Evolutionary conservation across 1,140 invertebrate genomes (phyloP), one percentile per base, ranked within the genome.

Genomic region (Aphaenogaster rudis): DNA sequence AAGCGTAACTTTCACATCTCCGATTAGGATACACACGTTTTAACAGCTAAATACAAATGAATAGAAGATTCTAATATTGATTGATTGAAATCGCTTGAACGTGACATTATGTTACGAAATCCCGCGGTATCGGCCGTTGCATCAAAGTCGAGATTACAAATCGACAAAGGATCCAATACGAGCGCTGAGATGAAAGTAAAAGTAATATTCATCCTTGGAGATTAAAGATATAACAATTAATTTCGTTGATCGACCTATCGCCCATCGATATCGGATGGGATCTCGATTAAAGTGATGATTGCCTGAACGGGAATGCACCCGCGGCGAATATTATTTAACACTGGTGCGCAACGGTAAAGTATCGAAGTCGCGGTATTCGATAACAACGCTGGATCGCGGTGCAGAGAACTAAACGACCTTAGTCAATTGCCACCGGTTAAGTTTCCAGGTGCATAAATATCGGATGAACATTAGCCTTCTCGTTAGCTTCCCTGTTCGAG

Each of bases 301-400:
- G 39, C 48, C 21, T 21, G 15, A 33, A 71, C 15, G 6, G 28
- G 33, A 50, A 61, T 39, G 3, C 52, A 74, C 42, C n/a, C 42
- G 39, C 66, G 79, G 79, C n/a, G 33, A 74, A 76, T 82, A 36
- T 63, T 63, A 84, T 63, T 84, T 84, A 76, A 28, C 6, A 72
- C n/a, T 2, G 7, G 13, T 36, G 21, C 9, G 15, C 48, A 42
- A 21, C 64, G 66, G 61, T 21, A 74, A 54, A 71, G 67, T 71
- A 71, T 52, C 54, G 39, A 21, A 45, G 64, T 48, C n/a, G 39
- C 57, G 13, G 17, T 42, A 67, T 48, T 3, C 28, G 28, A 36
- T 17, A 42, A 61, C 33, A 11, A 57, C n/a, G 63, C 21, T 39
- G 42, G 8, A 28, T 69, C 52, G 39, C 39, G 15, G 13, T n/a